Percentiles rank a stretch among this genome's conserved stretches.
Conservation (phyloP, 1,140 invertebrate genomes). For the Drosophila bocki region DNA sequence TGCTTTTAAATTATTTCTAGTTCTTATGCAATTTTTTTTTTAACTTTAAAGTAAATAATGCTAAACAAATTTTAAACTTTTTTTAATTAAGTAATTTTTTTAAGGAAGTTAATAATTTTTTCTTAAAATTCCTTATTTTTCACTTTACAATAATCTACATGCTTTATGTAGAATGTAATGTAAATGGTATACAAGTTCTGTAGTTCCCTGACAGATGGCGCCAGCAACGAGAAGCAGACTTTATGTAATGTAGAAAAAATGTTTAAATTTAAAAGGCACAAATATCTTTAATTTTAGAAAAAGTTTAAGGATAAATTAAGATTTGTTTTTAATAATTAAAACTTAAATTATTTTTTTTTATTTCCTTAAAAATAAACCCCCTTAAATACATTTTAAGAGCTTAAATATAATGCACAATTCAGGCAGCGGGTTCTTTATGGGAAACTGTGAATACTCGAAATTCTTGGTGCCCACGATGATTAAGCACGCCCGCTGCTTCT, state of each 20-base stretch:
- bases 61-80: background rate
- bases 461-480: constrained; percentile 3
- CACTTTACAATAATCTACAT: background rate
- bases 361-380: background rate
- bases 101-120: too few species aligned
- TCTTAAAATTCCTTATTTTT: background rate
- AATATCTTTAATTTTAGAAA: background rate
- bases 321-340: background rate
- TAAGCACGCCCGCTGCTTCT: background rate
- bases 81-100: background rate
- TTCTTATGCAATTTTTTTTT: background rate
- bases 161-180: constrained; percentile 3
- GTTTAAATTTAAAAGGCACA: background rate
- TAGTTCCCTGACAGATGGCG: constrained; percentile 1
- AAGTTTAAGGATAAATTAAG: background rate
- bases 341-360: background rate
- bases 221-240: background rate
- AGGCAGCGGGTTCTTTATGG: background rate
- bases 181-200: background rate
- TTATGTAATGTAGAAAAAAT: background rate
- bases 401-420: background rate
- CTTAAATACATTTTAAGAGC: background rate
- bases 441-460: constrained; percentile 2
- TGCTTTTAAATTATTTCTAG: background rate
- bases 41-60: background rate